Percentiles rank a stretch among this genome's conserved stretches.
Evolutionary conservation across 2,888 invertebrate species (phyloP).

Genomic region (Parascotia fuliginaria): DNA sequence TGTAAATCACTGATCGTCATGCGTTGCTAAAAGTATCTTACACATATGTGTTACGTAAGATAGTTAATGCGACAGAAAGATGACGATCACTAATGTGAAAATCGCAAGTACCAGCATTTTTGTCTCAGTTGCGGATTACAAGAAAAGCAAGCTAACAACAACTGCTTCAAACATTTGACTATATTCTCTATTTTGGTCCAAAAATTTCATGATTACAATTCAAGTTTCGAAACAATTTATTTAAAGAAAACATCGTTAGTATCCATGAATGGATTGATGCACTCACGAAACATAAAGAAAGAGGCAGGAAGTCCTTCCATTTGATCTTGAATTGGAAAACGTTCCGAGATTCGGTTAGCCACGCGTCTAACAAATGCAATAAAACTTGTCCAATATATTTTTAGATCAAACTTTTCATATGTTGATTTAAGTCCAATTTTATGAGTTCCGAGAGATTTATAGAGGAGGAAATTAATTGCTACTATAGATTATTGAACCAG

Average conservation of each 20-base stretch:
- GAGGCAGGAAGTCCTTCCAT: conserved; percentile 38
- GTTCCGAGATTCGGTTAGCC: conserved; percentile 18
- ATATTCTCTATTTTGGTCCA: too few species aligned
- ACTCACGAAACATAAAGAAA: conserved; percentile 30
- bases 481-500: conserved; percentile 9
- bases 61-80: too few species aligned
- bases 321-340: conserved; percentile 38
- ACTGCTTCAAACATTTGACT: too few species aligned
- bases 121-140: too few species aligned
- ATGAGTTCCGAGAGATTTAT: conserved; percentile 30
- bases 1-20: too few species aligned
- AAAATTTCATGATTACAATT: too few species aligned
- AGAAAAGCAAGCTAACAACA: too few species aligned
- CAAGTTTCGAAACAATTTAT: too few species aligned
- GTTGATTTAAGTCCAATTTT: conserved; percentile 29
- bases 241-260: conserved; percentile 10
- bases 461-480: conserved; percentile 21
- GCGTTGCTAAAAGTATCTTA: too few species aligned
- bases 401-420: conserved; percentile 31
- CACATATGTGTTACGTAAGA: too few species aligned
- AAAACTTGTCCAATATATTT: conserved; percentile 38
- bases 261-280: conserved; percentile 25
- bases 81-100: too few species aligned
- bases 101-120: too few species aligned
- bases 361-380: conserved; percentile 24